These are phyloP conservation scores for Mormyrus iriodes DNA, from an alignment of 2,113 vertebrate species.

Conservation along the genomic window DNA sequence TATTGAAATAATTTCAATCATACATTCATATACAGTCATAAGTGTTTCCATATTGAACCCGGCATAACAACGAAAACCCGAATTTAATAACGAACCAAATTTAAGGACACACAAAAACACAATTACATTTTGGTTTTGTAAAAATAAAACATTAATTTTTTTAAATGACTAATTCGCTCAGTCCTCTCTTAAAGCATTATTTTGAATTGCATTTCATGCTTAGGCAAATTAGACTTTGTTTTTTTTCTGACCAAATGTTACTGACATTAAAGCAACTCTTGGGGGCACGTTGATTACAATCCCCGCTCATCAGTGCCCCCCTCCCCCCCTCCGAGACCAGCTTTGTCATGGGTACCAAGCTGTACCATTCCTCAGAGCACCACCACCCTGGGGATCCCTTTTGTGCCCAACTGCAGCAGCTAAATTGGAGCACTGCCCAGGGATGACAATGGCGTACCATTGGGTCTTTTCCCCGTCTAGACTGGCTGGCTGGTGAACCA, in stretches of 20 bases:
- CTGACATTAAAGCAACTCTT: not conserved
- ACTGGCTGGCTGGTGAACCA: slow-evolving; percentile 11
- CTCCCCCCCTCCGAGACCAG: not conserved
- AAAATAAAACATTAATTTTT: not conserved
- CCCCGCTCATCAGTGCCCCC: not conserved
- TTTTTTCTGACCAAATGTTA: not conserved
- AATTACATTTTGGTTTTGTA: not conserved
- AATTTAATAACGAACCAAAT: not conserved
- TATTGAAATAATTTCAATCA: no score
- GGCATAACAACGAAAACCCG: not conserved
- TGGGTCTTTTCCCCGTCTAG: slow-evolving; percentile 18
- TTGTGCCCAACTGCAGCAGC: slow-evolving; percentile 14
- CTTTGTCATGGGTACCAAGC: slow-evolving; percentile 21
- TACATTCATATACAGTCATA: not conserved
- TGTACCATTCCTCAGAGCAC: not conserved
- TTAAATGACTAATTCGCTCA: not conserved
- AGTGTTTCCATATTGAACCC: not conserved
- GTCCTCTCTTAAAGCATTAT: not conserved
- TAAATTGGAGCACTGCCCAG: slow-evolving; percentile 18
- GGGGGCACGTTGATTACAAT: not conserved
- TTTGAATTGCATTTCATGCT: not conserved
- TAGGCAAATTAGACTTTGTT: not conserved
- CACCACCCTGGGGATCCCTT: slow-evolving; percentile 2
- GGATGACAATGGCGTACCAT: slow-evolving; percentile 16
- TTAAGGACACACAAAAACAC: not conserved